phyloP scores from a whole-genome alignment of 1,140 invertebrate genomes.

The Leptinotarsa undecemlineata region DNA sequence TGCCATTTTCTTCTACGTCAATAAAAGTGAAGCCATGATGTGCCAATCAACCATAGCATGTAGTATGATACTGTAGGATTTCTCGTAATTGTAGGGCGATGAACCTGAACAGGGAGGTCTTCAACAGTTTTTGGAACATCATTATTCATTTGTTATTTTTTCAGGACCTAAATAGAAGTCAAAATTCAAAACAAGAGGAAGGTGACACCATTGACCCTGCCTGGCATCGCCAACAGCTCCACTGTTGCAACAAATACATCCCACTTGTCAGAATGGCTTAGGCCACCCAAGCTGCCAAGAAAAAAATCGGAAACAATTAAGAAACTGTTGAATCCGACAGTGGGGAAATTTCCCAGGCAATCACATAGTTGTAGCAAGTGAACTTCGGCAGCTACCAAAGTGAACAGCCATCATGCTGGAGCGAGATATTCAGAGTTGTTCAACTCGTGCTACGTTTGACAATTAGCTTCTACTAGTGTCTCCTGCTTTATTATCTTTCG shows the following conservation, averaged over 20 bases:
- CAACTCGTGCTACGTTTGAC: slow-evolving; percentile 20
- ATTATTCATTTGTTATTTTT: not conserved
- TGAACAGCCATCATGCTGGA: slow-evolving; percentile 33
- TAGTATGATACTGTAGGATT: slow-evolving; percentile 15
- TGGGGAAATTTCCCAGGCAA: slow-evolving; percentile 14
- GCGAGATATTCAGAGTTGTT: slow-evolving; percentile 1
- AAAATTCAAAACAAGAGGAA: slow-evolving; percentile 8
- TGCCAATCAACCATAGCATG: slow-evolving; percentile 9
- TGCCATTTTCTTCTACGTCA: not conserved
- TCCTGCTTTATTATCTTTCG: not conserved
- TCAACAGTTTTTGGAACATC: not conserved
- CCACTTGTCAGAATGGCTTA: not conserved
- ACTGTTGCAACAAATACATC: slow-evolving; percentile 3
- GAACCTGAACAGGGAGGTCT: slow-evolving; percentile 37
- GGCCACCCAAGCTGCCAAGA: not conserved
- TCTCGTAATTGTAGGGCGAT: not conserved
- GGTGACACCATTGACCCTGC: not conserved
- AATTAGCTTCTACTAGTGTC: not conserved
- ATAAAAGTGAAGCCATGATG: slow-evolving; percentile 22
- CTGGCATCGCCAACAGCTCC: not conserved
- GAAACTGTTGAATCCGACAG: slow-evolving; percentile 13
- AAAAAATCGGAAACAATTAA: not conserved
- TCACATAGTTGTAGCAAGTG: slow-evolving; percentile 26
- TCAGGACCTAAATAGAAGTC: slow-evolving; percentile 16
- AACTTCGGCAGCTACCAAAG: slow-evolving; percentile 28